These are phyloP conservation scores for Drosophila miranda DNA, from an alignment of 1,140 invertebrate genomes.

Conservation along the genomic window DNA sequence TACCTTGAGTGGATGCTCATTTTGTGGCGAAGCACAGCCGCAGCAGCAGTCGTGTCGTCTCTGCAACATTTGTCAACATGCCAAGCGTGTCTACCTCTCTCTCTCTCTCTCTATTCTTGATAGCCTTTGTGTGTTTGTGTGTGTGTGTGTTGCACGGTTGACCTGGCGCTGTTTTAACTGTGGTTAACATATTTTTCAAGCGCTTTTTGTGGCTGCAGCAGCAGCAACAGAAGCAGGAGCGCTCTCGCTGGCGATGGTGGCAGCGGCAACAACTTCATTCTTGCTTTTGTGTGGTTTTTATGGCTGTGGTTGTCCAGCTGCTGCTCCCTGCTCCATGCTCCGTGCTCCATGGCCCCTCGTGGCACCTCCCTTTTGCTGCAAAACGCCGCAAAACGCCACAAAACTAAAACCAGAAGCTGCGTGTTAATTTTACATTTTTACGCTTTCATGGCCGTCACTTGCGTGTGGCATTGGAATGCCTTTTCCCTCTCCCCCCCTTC, in stretches of 20 bases:
- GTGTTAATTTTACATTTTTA: conserved; percentile 81
- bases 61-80: conserved; percentile 79
- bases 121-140: conserved; percentile 25
- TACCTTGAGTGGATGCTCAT: conserved; percentile 61
- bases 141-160: conserved; percentile 59
- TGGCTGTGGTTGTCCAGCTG: conserved; percentile 70
- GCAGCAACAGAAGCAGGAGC: conserved; percentile 13
- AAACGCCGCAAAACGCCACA: conserved; percentile 41
- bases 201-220: conserved; percentile 71
- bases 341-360: neutral
- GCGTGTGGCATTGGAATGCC: conserved; percentile 71
- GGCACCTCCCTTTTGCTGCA: conserved; percentile 25
- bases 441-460: conserved; percentile 79
- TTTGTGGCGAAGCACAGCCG: conserved; percentile 39
- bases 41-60: conserved; percentile 17
- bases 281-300: conserved; percentile 80
- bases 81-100: conserved; percentile 68
- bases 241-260: conserved; percentile 1
- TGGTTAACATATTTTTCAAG: conserved; percentile 81
- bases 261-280: conserved; percentile 79
- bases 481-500: conserved; percentile 13
- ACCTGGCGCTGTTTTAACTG: conserved; percentile 80
- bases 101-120: conserved; percentile 7
- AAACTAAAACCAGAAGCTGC: conserved; percentile 80
- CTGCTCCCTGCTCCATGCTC: conserved; percentile 13